Evolutionary conservation across 2,888 invertebrate genomes (phyloP), one percentile per base, ranked within the genome.

Genomic region (Automeris io): DNA sequence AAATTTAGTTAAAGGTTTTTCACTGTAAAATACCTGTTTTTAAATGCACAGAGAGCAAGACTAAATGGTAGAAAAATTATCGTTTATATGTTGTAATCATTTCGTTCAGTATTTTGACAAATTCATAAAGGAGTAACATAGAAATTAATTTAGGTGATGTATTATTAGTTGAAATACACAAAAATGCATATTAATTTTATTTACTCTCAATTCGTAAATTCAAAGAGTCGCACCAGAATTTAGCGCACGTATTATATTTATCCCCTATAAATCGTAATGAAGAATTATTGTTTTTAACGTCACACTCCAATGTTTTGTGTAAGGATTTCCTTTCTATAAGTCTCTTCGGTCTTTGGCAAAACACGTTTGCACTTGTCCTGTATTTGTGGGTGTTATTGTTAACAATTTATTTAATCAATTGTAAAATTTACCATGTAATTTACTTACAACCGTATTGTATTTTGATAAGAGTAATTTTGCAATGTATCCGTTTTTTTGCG

Each of bases 241-340:
- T 29, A 29, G 29, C 3, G 29, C 13, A 29, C 29, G 29, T 13
- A 25, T 2, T 26, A 51, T 45, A 35, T 33, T 36, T 23, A 38
- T 18, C 29, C 29, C 16, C 29, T 13, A 29, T 29, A 29, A 29
- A 29, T 23, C 3, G 21, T 33, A 22, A 33, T 12, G 12, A 26
- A 26, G 12, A 26, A 1, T 25, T 83, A 85, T 83, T 80, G 82
- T 82, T 81, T 82, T 72, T 72, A 61, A 68, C 75, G 72, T 80
- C 72, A 76, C 75, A 70, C 72, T 74, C 64, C 54, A 74, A 63
- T 80, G 75, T 81, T 83, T 81, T 81, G 78, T 79, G 49, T 67
- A 60, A 70, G 76, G 80, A 82, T 82, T 80, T 82, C 72, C 77
- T 74, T 75, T 68, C 60, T 61, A 65, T 81, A 81, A 81, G 74